Evolutionary conservation across 1,140 invertebrate species (phyloP), one percentile per base, ranked within the genome.

Genomic region (Drosophila micromelanica): DNA sequence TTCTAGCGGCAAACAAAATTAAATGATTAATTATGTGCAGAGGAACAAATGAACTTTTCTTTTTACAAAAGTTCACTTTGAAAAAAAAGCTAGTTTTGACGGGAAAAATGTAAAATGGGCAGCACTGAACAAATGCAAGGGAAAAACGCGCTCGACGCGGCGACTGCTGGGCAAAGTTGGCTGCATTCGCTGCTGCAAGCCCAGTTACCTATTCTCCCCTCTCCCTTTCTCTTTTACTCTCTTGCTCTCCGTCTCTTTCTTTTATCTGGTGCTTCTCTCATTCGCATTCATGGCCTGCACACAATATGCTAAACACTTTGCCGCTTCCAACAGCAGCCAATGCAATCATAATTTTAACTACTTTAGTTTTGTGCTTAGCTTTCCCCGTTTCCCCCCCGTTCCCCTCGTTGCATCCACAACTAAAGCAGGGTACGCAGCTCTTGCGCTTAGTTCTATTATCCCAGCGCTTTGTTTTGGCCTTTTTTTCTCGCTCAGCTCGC

Each of bases 271-370:
- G 27, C 27, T 6, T 27, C 27, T 55, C 73, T 67, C 73, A 86
- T 87, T 87, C 75, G 62, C 81, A 86, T 81, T 87, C 82, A 81
- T 86, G 78, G 62, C 65, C 13, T 35, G 43, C 72, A 57, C 74
- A 87, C 81, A 86, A 87, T 86, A 86, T 86, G 81, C 71, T 86
- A 86, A 86, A 75, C 74, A 69, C 71, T 65, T 61, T 51, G 46
- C 52, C 38, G 7, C 23, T 5, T 37, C 9, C 32, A 46, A 32
- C 42, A 49, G 30, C 45, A 32, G 7, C 56, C 78, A 87, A 82
- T 86, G 82, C 84, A 86, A 86, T 86, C 82, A 86, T 86, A 86
- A 87, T 86, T 86, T 86, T 87, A 86, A 86, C 78, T 87, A 87
- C 82, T 81, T 86, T 87, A 81, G 75, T 87, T 87, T 86, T 78